Percentiles rank a stretch among this genome's conserved stretches.
These are phyloP conservation scores for Synanceia verrucosa DNA, from an alignment of 2,797 vertebrate species.

Conservation along the genomic window DNA sequence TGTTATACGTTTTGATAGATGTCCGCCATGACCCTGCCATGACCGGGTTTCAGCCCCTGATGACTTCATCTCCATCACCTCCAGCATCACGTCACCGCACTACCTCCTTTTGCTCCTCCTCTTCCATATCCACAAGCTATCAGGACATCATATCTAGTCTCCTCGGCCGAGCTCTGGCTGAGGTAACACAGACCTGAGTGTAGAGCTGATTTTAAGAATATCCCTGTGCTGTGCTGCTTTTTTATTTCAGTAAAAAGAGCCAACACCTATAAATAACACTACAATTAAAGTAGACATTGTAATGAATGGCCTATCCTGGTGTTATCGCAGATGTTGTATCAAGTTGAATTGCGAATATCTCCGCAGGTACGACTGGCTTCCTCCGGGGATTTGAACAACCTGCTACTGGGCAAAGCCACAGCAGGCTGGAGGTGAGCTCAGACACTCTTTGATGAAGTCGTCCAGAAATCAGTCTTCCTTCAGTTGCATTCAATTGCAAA, in stretches of 20 bases:
- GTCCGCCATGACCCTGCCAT: slow-evolving; percentile 59
- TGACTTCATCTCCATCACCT: slow-evolving; percentile 72
- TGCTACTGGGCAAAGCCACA: slow-evolving; percentile 83
- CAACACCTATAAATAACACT: not conserved
- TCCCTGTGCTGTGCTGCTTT: not conserved
- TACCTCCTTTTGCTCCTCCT: slow-evolving; percentile 80
- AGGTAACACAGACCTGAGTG: slow-evolving; percentile 78
- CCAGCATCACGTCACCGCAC: slow-evolving; percentile 73
- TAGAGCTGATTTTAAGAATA: not conserved
- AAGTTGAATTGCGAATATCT: not conserved
- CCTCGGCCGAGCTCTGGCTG: slow-evolving; percentile 84
- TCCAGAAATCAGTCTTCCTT: not conserved
- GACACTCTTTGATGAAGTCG: slow-evolving; percentile 1
- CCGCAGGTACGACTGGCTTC: slow-evolving; percentile 91
- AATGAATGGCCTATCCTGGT: too few relatives aligned
- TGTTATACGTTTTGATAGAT: slow-evolving; percentile 63
- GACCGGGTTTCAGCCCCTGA: slow-evolving; percentile 60
- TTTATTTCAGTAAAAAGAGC: not conserved
- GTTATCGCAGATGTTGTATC: too few relatives aligned
- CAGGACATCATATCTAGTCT: slow-evolving; percentile 89
- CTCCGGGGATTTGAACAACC: slow-evolving; percentile 86
- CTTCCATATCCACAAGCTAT: slow-evolving; percentile 83
- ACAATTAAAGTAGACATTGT: too few relatives aligned
- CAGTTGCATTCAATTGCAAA: not conserved
- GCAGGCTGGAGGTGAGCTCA: slow-evolving; percentile 92